Percentiles rank a stretch among this genome's conserved stretches.
These are phyloP conservation scores for Cyphomyrus plagiostoma DNA, from an alignment of 2,113 vertebrate species.

Conservation along the genomic window DNA sequence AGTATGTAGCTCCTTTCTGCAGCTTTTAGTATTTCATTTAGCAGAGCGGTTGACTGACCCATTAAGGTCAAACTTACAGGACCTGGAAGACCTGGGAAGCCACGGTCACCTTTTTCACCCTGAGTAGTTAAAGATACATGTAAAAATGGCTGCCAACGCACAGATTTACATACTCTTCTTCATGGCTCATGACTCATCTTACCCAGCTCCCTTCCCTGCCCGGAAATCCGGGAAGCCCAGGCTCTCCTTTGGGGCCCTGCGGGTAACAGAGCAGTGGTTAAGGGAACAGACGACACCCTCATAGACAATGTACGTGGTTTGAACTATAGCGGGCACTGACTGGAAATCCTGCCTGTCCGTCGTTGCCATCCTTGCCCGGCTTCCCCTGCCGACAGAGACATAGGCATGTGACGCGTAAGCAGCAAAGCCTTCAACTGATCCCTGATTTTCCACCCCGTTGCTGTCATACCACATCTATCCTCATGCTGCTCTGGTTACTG, in stretches of 20 bases:
- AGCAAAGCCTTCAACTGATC: background rate
- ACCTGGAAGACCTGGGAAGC: slow-evolving; percentile 82
- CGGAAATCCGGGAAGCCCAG: slow-evolving; percentile 66
- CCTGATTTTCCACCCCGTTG: background rate
- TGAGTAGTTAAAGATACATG: slow-evolving; percentile 39
- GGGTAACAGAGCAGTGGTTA: background rate
- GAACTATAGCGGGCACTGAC: slow-evolving; percentile 60
- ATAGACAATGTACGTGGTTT: background rate
- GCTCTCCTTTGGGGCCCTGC: slow-evolving; percentile 76
- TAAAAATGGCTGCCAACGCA: background rate
- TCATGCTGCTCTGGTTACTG: background rate
- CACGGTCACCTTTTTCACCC: slow-evolving; percentile 83
- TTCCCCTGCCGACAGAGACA: slow-evolving; percentile 72
- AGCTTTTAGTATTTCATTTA: background rate
- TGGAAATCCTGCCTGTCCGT: slow-evolving; percentile 67
- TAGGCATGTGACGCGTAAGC: background rate
- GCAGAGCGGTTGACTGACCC: background rate
- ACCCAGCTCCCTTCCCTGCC: slow-evolving; percentile 82
- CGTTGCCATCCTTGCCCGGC: slow-evolving; percentile 89
- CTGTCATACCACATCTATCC: background rate
- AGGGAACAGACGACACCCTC: background rate
- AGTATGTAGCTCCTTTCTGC: background rate
- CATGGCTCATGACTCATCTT: slow-evolving; percentile 29
- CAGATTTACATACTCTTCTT: background rate
- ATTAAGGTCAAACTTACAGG: slow-evolving; percentile 58